These are phyloP conservation scores for Orthosia incerta DNA, from an alignment of 2,888 invertebrate genomes.

Conservation along the genomic window DNA sequence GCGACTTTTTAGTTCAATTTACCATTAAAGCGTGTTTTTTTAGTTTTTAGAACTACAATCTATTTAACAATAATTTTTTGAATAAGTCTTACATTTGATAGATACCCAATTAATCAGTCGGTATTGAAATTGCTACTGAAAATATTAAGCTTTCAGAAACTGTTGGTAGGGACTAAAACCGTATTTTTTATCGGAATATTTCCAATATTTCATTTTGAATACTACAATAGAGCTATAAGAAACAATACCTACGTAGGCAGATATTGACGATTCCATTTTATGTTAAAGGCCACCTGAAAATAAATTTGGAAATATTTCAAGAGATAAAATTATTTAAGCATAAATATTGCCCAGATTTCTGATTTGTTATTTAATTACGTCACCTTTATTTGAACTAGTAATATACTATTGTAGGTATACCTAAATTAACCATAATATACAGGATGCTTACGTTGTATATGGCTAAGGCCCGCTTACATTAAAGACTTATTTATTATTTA, in stretches of 20 bases:
- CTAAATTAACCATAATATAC: background rate
- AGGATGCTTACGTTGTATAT: background rate
- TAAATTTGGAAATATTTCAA: conserved; percentile 2
- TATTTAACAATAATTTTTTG: too few species aligned
- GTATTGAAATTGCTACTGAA: too few species aligned
- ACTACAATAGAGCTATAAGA: too few species aligned
- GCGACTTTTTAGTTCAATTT: too few species aligned
- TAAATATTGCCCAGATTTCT: background rate
- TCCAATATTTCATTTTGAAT: background rate
- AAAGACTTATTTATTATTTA: too few species aligned
- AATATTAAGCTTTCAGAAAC: too few species aligned
- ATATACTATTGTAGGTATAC: background rate
- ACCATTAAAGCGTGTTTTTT: too few species aligned
- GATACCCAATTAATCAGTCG: too few species aligned
- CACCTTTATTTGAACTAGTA: conserved; percentile 13
- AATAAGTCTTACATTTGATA: too few species aligned
- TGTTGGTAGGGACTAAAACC: too few species aligned
- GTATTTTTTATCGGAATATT: background rate
- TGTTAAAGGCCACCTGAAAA: conserved; percentile 12
- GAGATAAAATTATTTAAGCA: conserved; percentile 16
- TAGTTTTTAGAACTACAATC: too few species aligned
- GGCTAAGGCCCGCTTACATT: too few species aligned
- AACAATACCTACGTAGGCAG: background rate
- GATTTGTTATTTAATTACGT: conserved; percentile 1
- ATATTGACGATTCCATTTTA: background rate